Conservation (phyloP, 2,797 vertebrate genomes). For the Rhadinocentrus ornatus region DNA sequence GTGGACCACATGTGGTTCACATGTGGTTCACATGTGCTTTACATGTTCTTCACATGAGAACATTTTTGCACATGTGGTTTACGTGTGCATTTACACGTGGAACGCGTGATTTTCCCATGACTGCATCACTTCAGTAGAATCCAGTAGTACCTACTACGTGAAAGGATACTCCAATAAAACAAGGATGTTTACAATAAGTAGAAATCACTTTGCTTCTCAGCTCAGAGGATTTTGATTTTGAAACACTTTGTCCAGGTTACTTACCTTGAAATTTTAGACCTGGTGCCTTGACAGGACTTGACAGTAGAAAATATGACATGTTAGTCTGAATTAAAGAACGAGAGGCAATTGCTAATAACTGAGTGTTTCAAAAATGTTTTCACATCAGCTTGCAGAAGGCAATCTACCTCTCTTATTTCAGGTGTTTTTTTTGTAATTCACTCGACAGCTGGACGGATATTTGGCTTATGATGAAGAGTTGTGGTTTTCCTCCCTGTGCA, state of each 20-base stretch:
- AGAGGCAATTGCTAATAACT: constrained; percentile 34
- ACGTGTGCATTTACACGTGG: no score
- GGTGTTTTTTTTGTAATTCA: constrained; percentile 11
- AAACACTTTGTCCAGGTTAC: constrained; percentile 11
- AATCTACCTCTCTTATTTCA: constrained; percentile 29
- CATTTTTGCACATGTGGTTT: no score
- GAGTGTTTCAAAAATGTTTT: constrained; percentile 40
- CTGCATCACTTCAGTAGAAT: no score
- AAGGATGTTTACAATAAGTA: no score
- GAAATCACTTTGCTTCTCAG: background rate
- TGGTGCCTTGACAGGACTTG: constrained; percentile 5
- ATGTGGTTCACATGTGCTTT: no score
- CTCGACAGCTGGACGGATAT: constrained; percentile 29
- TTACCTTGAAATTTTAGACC: constrained; percentile 38
- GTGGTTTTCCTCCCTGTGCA: background rate
- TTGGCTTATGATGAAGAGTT: constrained; percentile 10
- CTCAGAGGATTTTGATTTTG: constrained; percentile 29
- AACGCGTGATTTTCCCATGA: no score
- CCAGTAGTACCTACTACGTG: no score
- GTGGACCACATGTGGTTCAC: no score
- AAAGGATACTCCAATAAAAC: no score
- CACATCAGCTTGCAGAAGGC: constrained; percentile 3
- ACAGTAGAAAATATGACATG: constrained; percentile 46
- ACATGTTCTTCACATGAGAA: no score
- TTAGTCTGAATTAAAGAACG: constrained; percentile 28